Evolutionary conservation across 2,888 invertebrate genomes (phyloP), one percentile per base, ranked within the genome.

Genomic region (Chymomyza caudatula): DNA sequence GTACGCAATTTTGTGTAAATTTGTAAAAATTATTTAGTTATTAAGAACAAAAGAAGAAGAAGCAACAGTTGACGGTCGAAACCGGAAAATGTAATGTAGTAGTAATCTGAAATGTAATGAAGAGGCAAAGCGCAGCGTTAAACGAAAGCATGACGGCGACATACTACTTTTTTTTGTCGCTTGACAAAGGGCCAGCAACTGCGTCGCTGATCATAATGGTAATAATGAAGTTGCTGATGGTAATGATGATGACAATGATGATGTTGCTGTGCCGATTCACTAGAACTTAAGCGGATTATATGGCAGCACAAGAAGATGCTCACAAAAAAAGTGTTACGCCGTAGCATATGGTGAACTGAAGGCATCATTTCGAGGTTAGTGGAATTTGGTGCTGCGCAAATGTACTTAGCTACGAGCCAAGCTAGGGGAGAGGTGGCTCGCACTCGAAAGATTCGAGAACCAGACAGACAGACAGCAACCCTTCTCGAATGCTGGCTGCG

Each of bases 261-360:
- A 54, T 76, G 77, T 81, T 78, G 86, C 71, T 85, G 74, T 81
- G 78, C 86, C 73, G 84, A 84, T 81, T 86, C 84, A 70, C 61
- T 66, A 75, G 81, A 81, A 81, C 78, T 75, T 81, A 81, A 81
- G 80, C 86, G 81, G 80, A 84, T 81, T 81, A 77, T 63, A 71
- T 61, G 22, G 19, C 61, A 37, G 37, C 43, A 13, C 17, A 49
- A 23, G 52, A 22, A 11, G 52, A 2, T 23, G 22, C 52, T 6
- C 4, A 19, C 15, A 47, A 63, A 63, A 77, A 81, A 86, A 81
- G 81, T 84, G 86, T 84, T 81, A 86, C 86, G 8, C 23, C 2
- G 51, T 57, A 64, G 43, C n/a, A 37, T 25, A 42, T 42, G 42
- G 19, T 43, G 56, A n/a, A 17, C 56, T 47, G 70, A 19, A 60